Conservation (phyloP, 2,113 vertebrate genomes). For the Tenrec ecaudatus region DNA sequence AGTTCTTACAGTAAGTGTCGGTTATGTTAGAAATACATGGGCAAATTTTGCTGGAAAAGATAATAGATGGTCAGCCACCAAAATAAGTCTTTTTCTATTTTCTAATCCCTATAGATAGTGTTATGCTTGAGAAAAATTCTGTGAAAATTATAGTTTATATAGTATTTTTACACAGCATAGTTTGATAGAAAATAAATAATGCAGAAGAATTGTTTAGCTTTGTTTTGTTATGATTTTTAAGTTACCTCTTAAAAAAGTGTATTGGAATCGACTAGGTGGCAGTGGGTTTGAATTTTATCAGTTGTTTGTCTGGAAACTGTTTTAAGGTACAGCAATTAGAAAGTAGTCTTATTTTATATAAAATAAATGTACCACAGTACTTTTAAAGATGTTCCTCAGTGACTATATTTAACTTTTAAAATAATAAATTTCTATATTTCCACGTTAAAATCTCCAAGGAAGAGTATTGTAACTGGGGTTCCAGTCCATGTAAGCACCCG, state of each 20-base stretch:
- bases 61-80: neutral
- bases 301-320: neutral
- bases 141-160: neutral
- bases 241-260: neutral
- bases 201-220: neutral
- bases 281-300: neutral
- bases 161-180: constrained; percentile 37
- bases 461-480: too few species aligned
- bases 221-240: too few species aligned
- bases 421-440: constrained; percentile 1
- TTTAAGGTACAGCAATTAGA: constrained; percentile 62
- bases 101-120: constrained; percentile 57
- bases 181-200: constrained; percentile 43
- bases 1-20: constrained; percentile 33
- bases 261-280: too few species aligned
- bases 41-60: neutral
- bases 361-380: constrained; percentile 56
- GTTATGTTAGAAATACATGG: constrained; percentile 4
- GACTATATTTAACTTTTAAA: constrained; percentile 44
- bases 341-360: constrained; percentile 45
- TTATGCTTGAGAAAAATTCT: constrained; percentile 38
- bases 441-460: constrained; percentile 23
- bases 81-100: constrained; percentile 61
- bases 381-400: constrained; percentile 67
- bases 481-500: too few species aligned